Evolutionary conservation across 2,113 vertebrate species (phyloP), one percentile per base, ranked within the genome.

Genomic region (Mus spicilegus): DNA sequence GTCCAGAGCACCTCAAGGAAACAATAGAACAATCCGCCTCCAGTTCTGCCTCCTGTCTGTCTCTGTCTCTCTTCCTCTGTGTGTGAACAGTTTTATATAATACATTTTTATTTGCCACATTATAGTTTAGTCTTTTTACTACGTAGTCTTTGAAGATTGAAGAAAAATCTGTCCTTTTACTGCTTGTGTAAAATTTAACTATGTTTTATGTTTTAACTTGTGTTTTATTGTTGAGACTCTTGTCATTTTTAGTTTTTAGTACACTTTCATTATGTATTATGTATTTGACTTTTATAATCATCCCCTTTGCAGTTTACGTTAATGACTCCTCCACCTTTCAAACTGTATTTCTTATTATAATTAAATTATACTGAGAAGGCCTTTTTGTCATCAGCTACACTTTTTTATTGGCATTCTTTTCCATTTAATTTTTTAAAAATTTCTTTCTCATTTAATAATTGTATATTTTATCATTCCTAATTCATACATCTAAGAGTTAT

Each of bases 401-500:
- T 5, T 86, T 96, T 97, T 86, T 24, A 69, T 69, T 86, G 65
- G 17, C 0, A 22, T 80, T 42, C 81, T 91, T 93, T 95, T 16
- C 88, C 26, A 80, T 89, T 96, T 78, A 94, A 51, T 87, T 86
- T 69, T 88, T 88, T 30, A 26, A 5, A n/a, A 70, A n/a, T 22
- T 67, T 22, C 67, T 87, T 88, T 92, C 16, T 90, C 9, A 89
- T 89, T 96, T 93, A 96, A 72, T 86, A 90, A 82, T 42, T 96
- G 20, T 54, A 61, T 95, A 39, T n/a, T 87, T 63, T 87, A 26
- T 94, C 7, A 36, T 28, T 93, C 24, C n/a, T 92, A n/a, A 58
- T 93, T 94, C 28, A 93, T 92, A n/a, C 56, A 28, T 20, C 13
- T 85, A 42, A 72, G n/a, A 76, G 72, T 24, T 87, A 14, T 87